Percentiles rank a stretch among this genome's conserved stretches.
These are phyloP conservation scores for Yasuhikotakia modesta DNA, from an alignment of 2,797 vertebrate genomes.

Conservation along the genomic window DNA sequence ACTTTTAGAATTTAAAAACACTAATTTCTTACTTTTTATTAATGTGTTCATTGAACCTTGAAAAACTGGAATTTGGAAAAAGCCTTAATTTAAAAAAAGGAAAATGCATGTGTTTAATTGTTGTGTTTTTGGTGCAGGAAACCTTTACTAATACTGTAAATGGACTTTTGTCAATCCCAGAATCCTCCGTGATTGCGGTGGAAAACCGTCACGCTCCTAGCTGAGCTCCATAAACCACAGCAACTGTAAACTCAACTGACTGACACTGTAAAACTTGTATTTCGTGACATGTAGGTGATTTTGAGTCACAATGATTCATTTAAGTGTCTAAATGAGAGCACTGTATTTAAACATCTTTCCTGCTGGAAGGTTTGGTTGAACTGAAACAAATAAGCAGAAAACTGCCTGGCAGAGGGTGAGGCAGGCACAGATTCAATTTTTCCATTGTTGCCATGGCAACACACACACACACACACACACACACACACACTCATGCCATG, in stretches of 20 bases:
- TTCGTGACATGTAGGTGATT: constrained; percentile 7
- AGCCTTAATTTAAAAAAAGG: too few species aligned
- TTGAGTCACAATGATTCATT: constrained; percentile 37
- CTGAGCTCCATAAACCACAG: neutral
- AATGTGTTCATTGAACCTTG: too few species aligned
- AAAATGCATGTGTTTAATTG: too few species aligned
- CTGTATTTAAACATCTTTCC: constrained; percentile 19
- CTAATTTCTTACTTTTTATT: too few species aligned
- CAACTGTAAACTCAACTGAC: neutral
- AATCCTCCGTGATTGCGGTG: constrained; percentile 4
- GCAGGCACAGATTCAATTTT: too few species aligned
- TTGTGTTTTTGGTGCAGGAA: too few species aligned
- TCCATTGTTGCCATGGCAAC: too few species aligned
- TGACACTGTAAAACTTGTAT: constrained; percentile 13
- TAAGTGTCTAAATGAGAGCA: constrained; percentile 52
- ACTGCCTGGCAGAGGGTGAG: neutral
- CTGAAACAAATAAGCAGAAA: constrained; percentile 20
- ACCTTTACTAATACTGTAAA: too few species aligned
- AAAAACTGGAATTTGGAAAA: too few species aligned
- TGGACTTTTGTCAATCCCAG: neutral
- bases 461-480: too few species aligned
- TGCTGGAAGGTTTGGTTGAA: neutral
- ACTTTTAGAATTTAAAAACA: too few species aligned
- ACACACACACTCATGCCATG: too few species aligned
- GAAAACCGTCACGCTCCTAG: neutral